phyloP scores from a whole-genome alignment of 2,113 vertebrate species.

The Perca schrenkii region DNA sequence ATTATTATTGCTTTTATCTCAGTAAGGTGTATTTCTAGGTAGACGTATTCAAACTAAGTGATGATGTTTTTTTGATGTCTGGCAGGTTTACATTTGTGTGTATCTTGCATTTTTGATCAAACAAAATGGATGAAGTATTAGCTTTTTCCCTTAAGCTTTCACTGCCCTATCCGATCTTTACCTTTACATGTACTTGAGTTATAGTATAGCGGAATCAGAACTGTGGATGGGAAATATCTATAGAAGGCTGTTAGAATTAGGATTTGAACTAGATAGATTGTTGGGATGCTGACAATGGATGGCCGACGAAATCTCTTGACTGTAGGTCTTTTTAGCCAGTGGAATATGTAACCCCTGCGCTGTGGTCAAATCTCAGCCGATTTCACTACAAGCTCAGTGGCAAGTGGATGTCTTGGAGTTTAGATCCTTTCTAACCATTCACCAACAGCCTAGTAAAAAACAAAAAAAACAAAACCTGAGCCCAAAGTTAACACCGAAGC shows the following conservation, averaged over 20 bases:
- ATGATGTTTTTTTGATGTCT: slow-evolving; percentile 81
- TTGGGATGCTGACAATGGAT: slow-evolving; percentile 58
- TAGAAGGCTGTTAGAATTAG: slow-evolving; percentile 75
- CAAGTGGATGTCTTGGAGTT: slow-evolving; percentile 24
- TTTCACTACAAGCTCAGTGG: slow-evolving; percentile 1
- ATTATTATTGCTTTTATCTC: slow-evolving; percentile 86
- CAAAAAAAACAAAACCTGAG: slow-evolving; percentile 35
- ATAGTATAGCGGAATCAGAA: slow-evolving; percentile 61
- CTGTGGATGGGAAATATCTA: slow-evolving; percentile 67
- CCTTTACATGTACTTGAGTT: slow-evolving; percentile 73
- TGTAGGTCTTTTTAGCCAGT: slow-evolving; percentile 12
- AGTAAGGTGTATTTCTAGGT: slow-evolving; percentile 84
- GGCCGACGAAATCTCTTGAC: slow-evolving; percentile 42
- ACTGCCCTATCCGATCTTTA: slow-evolving; percentile 72
- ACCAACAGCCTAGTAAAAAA: slow-evolving; percentile 47
- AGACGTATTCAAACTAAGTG: slow-evolving; percentile 82
- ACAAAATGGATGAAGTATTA: slow-evolving; percentile 86
- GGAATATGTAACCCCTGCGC: slow-evolving; percentile 18
- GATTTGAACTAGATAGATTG: slow-evolving; percentile 63
- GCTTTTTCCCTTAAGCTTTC: slow-evolving; percentile 79
- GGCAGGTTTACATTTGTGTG: slow-evolving; percentile 85
- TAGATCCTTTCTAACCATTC: slow-evolving; percentile 22
- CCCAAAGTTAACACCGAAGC: slow-evolving; percentile 64
- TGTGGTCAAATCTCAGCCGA: neutral
- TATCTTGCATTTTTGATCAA: slow-evolving; percentile 81